phyloP scores from a whole-genome alignment of 2,888 invertebrate genomes.

The Eristalis tenax region DNA sequence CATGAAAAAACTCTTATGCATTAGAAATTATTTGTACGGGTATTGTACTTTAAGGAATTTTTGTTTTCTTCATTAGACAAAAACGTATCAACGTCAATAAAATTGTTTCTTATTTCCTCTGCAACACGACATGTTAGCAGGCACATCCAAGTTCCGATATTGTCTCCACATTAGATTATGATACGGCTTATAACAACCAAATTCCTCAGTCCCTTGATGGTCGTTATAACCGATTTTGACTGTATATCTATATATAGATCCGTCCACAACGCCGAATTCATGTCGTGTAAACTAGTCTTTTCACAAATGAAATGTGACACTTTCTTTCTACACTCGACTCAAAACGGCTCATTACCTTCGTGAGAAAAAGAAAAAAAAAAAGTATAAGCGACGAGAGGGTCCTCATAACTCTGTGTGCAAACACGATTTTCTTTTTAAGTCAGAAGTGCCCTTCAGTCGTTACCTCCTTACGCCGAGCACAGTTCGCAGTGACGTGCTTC shows the following conservation, averaged over 20 bases:
- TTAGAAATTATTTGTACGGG: too few relatives aligned
- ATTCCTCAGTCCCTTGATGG: too few relatives aligned
- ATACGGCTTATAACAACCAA: too few relatives aligned
- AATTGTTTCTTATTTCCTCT: too few relatives aligned
- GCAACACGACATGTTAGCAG: too few relatives aligned
- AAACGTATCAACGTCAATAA: too few relatives aligned
- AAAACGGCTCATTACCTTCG: constrained; percentile 35
- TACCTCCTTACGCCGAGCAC: background rate
- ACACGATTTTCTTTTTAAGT: constrained; percentile 42
- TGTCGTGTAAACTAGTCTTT: background rate
- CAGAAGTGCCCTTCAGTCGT: constrained; percentile 43
- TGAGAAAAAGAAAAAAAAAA: background rate
- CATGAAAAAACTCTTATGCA: too few relatives aligned
- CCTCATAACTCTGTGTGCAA: constrained; percentile 40
- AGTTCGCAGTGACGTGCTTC: constrained; percentile 31
- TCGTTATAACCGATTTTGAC: too few relatives aligned
- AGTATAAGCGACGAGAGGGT: constrained; percentile 11
- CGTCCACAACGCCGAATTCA: background rate
- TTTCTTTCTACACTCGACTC: background rate
- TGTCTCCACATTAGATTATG: too few relatives aligned
- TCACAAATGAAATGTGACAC: background rate
- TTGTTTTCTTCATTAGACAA: too few relatives aligned
- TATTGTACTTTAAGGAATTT: too few relatives aligned
- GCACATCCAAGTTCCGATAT: too few relatives aligned
- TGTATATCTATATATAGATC: background rate